These are phyloP conservation scores for Micronisus gabar DNA, from an alignment of 2,113 vertebrate species.

Conservation along the genomic window DNA sequence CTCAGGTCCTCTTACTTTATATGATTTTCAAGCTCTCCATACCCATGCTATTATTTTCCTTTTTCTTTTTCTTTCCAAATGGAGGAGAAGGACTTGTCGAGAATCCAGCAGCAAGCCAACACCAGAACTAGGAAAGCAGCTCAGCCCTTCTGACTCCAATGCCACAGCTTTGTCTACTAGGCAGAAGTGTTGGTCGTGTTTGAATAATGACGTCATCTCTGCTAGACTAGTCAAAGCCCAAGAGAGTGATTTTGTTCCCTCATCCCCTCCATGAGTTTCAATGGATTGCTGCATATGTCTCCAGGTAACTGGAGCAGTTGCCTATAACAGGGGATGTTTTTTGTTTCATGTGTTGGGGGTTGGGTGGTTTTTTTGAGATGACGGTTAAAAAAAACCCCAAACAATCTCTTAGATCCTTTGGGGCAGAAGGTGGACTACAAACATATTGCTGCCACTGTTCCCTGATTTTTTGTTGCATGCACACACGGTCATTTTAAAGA, in stretches of 20 bases:
- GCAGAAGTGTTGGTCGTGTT: constrained; percentile 2
- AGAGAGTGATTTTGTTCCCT: not conserved
- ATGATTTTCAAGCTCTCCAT: not conserved
- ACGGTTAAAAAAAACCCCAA: not conserved
- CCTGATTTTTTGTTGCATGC: not conserved
- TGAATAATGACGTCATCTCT: constrained; percentile 14
- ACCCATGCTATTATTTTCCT: not conserved
- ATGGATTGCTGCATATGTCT: not conserved
- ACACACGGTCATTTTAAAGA: not conserved
- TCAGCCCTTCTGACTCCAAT: not conserved
- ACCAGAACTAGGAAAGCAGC: not conserved
- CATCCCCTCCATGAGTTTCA: not conserved
- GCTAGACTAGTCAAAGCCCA: not conserved
- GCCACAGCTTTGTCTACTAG: not conserved
- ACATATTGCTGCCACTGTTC: not conserved
- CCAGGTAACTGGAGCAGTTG: not conserved
- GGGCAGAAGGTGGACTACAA: not conserved
- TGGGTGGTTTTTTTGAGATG: not conserved
- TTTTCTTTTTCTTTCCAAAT: constrained; percentile 6
- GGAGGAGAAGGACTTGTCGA: not conserved
- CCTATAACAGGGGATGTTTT: not conserved
- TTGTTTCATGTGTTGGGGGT: not conserved
- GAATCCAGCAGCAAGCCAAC: not conserved
- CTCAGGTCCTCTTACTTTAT: not conserved
- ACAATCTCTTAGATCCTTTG: not conserved